Conservation (phyloP, 2,888 invertebrate genomes). For the Lasioglossum malachurum region DNA sequence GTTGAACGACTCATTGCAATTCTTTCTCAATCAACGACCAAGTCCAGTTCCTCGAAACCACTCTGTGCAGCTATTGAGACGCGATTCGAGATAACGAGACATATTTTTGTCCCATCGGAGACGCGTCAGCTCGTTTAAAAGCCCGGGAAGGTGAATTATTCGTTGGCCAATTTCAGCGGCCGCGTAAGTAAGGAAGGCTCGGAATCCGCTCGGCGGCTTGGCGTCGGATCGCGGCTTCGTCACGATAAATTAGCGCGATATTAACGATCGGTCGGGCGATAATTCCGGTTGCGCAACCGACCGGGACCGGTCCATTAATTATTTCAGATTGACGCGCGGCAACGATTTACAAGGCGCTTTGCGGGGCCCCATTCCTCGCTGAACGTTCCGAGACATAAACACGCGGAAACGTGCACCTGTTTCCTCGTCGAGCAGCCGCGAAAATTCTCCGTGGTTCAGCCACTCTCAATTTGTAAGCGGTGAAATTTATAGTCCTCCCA, state of each 20-base stretch:
- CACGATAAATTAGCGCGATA: conserved; percentile 67
- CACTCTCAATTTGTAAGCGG: conserved; percentile 51
- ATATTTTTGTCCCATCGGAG: not conserved
- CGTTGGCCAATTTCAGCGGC: conserved; percentile 17
- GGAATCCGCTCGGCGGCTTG: not conserved
- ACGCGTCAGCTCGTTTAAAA: conserved; percentile 15
- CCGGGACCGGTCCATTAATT: conserved; percentile 62
- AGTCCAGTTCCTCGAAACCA: not conserved
- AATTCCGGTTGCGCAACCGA: conserved; percentile 59
- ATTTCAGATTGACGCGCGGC: conserved; percentile 60
- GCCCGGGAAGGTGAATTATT: conserved; percentile 30
- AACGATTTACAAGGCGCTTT: conserved; percentile 62
- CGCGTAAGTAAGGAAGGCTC: conserved; percentile 5
- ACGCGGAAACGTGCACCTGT: conserved; percentile 48
- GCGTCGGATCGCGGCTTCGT: conserved; percentile 20
- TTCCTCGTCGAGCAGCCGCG: conserved; percentile 14
- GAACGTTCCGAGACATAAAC: conserved; percentile 49
- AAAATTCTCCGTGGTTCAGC: conserved; percentile 36
- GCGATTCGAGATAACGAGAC: conserved; percentile 22
- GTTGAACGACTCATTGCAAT: not conserved
- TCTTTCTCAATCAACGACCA: not conserved
- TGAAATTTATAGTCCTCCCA: conserved; percentile 48
- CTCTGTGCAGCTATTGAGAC: not conserved
- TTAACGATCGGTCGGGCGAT: conserved; percentile 61
- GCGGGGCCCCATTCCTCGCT: conserved; percentile 44